Conservation (phyloP, 1,140 invertebrate species). For the Schmidtea mediterranea region DNA sequence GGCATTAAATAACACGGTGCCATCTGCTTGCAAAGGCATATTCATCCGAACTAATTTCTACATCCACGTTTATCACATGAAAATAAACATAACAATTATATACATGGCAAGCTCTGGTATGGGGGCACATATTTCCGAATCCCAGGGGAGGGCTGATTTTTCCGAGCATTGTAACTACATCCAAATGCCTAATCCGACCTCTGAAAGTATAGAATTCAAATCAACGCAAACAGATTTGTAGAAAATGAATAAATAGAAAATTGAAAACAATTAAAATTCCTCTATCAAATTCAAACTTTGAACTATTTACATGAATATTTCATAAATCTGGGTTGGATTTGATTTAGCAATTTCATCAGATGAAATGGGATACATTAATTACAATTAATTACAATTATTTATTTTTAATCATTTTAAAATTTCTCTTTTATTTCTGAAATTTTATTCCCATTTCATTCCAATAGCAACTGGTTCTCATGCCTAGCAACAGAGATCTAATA, state of each 20-base stretch:
- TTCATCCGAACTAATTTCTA: conserved; percentile 93
- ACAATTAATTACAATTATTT: too few species aligned
- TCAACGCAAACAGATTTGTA: too few species aligned
- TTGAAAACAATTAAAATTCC: too few species aligned
- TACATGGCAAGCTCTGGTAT: conserved; percentile 6
- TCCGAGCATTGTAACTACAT: conserved; percentile 7
- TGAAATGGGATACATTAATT: not conserved
- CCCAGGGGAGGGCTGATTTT: conserved; percentile 8
- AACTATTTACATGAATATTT: too few species aligned
- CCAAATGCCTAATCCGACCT: conserved; percentile 7
- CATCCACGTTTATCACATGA: conserved; percentile 16
- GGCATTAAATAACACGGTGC: conserved; percentile 93
- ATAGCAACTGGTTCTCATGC: too few species aligned
- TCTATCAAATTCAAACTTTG: too few species aligned
- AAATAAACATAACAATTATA: conserved; percentile 4
- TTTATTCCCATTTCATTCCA: too few species aligned
- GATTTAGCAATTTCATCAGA: too few species aligned
- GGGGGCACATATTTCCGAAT: conserved; percentile 8
- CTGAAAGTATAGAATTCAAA: conserved; percentile 1
- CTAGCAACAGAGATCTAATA: too few species aligned
- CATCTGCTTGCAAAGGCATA: conserved; percentile 96
- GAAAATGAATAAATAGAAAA: not conserved
- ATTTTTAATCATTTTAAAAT: too few species aligned
- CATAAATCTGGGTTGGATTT: too few species aligned
- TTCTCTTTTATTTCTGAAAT: too few species aligned